phyloP scores from a whole-genome alignment of 1,140 invertebrate genomes.

The Chlorops oryzae region DNA sequence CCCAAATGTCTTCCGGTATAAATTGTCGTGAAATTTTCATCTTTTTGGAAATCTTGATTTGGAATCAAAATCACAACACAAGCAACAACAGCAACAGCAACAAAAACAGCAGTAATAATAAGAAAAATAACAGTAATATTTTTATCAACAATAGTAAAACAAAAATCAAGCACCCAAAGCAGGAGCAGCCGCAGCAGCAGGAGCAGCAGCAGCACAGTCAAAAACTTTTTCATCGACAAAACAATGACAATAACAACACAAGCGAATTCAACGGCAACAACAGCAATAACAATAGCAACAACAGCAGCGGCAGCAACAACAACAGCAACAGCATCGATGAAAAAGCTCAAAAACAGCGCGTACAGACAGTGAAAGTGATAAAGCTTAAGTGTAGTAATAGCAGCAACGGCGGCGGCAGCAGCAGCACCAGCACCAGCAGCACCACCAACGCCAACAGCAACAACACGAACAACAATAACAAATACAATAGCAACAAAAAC shows the following conservation, averaged over 20 bases:
- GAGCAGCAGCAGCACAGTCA: conserved; percentile 3
- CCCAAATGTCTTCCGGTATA: conserved; percentile 47
- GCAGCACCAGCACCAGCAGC: conserved; percentile 6
- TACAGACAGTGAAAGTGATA: conserved; percentile 28
- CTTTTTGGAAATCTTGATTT: conserved; percentile 49
- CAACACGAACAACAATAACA: background rate
- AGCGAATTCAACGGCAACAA: conserved; percentile 20
- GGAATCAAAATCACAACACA: conserved; percentile 47
- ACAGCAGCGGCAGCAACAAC: conserved; percentile 18
- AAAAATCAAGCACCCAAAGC: conserved; percentile 11
- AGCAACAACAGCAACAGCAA: conserved; percentile 29
- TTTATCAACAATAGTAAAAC: conserved; percentile 19
- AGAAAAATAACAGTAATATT: conserved; percentile 27
- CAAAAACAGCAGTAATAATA: conserved; percentile 31
- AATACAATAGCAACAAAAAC: background rate
- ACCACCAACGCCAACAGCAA: conserved; percentile 1
- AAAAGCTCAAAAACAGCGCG: conserved; percentile 20
- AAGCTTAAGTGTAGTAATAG: too few relatives aligned
- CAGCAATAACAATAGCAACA: conserved; percentile 14
- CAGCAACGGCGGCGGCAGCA: too few relatives aligned
- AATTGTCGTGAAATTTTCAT: conserved; percentile 49
- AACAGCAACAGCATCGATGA: conserved; percentile 8
- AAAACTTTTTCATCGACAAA: too few relatives aligned
- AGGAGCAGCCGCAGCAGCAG: conserved; percentile 18
- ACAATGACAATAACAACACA: conserved; percentile 15